Percentiles rank a stretch among this genome's conserved stretches.
These are phyloP conservation scores for Gadus chalcogrammus DNA, from an alignment of 2,113 vertebrate genomes.

Conservation along the genomic window DNA sequence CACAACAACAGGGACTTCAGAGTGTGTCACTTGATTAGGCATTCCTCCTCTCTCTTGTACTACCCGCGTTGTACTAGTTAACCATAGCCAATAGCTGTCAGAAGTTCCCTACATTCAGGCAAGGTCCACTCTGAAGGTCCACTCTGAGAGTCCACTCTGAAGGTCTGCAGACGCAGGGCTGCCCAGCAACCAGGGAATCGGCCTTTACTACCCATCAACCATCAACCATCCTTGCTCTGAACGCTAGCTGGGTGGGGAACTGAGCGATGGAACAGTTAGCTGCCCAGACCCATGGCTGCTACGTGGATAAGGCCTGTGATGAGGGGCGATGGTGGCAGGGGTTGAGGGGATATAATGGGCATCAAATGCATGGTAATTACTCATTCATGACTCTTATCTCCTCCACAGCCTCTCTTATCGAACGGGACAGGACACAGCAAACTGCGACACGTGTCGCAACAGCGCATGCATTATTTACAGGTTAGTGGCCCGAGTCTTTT, in stretches of 20 bases:
- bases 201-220: no score
- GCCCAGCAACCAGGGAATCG: no score
- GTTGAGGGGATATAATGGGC: conserved; percentile 37
- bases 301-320: conserved; percentile 22
- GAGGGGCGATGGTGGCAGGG: conserved; percentile 17
- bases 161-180: no score
- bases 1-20: no score
- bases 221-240: no score
- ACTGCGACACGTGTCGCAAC: conserved; percentile 99
- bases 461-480: conserved; percentile 99
- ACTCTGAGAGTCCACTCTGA: no score
- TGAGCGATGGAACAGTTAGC: conserved; percentile 23
- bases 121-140: no score
- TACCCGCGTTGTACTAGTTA: neutral
- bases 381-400: conserved; percentile 70
- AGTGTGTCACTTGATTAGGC: neutral
- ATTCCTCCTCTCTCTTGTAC: neutral
- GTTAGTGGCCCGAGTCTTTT: conserved; percentile 68
- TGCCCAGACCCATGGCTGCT: conserved; percentile 40
- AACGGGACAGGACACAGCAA: conserved; percentile 98
- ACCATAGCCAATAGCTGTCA: no score
- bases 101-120: no score
- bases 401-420: conserved; percentile 92
- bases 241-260: no score
- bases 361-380: conserved; percentile 48